Evolutionary conservation across 2,797 vertebrate species (phyloP).

Genomic region (Molossus molossus): DNA sequence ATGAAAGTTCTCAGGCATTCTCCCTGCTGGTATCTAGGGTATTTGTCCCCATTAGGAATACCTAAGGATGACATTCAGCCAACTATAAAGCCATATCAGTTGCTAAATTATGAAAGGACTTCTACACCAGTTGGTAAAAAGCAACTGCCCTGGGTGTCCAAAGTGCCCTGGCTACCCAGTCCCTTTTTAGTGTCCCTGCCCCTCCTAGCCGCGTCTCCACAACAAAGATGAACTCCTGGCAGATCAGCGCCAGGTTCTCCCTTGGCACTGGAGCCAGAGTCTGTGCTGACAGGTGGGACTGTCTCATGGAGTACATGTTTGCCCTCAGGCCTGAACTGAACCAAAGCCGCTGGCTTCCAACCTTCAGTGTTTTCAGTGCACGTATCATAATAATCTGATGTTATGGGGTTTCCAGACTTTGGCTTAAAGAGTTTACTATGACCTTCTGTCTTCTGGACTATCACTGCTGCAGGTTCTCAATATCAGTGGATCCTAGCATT

Average conservation of each 20-base stretch:
- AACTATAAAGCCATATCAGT: not conserved
- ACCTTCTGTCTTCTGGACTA: not conserved
- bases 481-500: not conserved
- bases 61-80: not conserved
- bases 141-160: not conserved
- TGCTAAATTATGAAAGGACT: constrained; percentile 12
- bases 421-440: not conserved
- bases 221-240: not conserved
- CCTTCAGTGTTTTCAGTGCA: not conserved
- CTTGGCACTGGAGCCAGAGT: not conserved
- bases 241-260: not conserved
- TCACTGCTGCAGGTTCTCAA: not conserved
- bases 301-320: no score
- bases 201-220: not conserved
- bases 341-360: not conserved
- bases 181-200: not conserved
- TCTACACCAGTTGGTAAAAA: not conserved
- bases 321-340: not conserved
- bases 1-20: not conserved
- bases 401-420: not conserved
- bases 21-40: not conserved
- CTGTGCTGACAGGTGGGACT: not conserved
- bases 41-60: not conserved
- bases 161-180: not conserved
- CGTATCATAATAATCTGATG: not conserved